A percentile compares a stretch with the other conserved stretches of the same genome.
These are phyloP conservation scores for Melanotaenia nigrans DNA, from an alignment of 2,797 vertebrate species.

Conservation along the genomic window DNA sequence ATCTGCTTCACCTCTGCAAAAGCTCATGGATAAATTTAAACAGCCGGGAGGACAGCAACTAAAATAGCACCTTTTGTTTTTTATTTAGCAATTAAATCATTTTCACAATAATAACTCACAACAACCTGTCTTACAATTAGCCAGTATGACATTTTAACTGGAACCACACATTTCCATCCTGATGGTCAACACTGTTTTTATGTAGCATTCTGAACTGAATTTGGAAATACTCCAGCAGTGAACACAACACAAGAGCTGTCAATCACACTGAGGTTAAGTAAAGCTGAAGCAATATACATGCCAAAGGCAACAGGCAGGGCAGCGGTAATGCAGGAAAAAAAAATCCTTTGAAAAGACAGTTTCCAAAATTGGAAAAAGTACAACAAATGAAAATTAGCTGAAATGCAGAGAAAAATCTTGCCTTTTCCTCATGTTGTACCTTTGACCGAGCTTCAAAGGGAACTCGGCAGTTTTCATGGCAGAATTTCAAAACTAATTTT, in stretches of 20 bases:
- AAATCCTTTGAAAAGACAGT: constrained; percentile 23
- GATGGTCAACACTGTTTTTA: constrained; percentile 36
- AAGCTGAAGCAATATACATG: constrained; percentile 35
- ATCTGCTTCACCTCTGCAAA: constrained; percentile 29
- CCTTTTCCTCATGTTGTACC: constrained; percentile 43
- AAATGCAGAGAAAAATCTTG: constrained; percentile 42
- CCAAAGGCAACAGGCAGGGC: constrained; percentile 73
- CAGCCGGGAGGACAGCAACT: constrained; percentile 7
- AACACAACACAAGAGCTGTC: constrained; percentile 68
- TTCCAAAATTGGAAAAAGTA: constrained; percentile 49
- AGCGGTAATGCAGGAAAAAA: constrained; percentile 22
- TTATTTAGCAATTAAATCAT: constrained; percentile 11
- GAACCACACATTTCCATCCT: constrained; percentile 47
- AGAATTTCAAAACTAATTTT: constrained; percentile 46
- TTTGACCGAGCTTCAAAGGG: constrained; percentile 35
- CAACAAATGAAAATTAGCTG: constrained; percentile 57
- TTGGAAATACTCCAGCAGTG: constrained; percentile 50
- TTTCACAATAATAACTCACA: constrained; percentile 21
- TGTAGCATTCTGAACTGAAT: constrained; percentile 40
- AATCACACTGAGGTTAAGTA: constrained; percentile 70
- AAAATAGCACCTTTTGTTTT: neutral
- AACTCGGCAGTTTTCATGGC: constrained; percentile 15
- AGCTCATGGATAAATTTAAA: constrained; percentile 19
- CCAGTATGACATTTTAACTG: constrained; percentile 51
- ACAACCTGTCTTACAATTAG: constrained; percentile 49